Evolutionary conservation across 23 tunicate genomes (phyloP), one percentile per base, ranked within the genome.

Genomic region (Ciona savignyi): DNA sequence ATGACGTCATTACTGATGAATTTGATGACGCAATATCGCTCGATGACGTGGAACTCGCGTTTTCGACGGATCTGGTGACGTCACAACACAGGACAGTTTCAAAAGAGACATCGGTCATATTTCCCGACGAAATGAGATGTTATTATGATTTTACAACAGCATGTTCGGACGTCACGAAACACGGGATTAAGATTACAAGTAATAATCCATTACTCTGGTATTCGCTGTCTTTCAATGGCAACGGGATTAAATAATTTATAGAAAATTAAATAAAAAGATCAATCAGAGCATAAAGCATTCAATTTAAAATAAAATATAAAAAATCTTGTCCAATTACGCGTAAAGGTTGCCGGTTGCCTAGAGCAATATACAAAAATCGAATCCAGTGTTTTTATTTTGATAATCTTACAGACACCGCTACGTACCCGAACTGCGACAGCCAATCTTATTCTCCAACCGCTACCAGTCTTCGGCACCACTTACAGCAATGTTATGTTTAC

Each of bases 401-500:
- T n/a, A n/a, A n/a, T n/a, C n/a, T n/a, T 23, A 26, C 27, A 69
- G 73, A 69, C 11, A 31, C 73, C 25, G 26, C 34, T 1, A 69
- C 73, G 1, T 69, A 31, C 25, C 51, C 73, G 23, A 30, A 34
- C 1, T 27, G 48, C 23, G 26, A 30, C 23, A 29, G 48, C 23
- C 23, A 35, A 6, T 23, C 51, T 2, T 63, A 33, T 29, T n/a
- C 70, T 1, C 2, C 73, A 2, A 71, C 85, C 35, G 85, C 85
- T 26, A 34, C 34, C 27, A 33, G 32, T 25, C 51, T 81, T 32
- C 32, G 65, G 1, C 66, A 65, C n/a, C 85, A 81, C 21, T 51
- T 81, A 23, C 30, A 73, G 29, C 49, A 63, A 28, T 72, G 89
- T 29, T 84, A 49, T 77, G 89, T 76, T 0, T 84, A 69, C 31